These are phyloP conservation scores for Poecilia latipinna DNA, from an alignment of 2,113 vertebrate species.

Conservation along the genomic window DNA sequence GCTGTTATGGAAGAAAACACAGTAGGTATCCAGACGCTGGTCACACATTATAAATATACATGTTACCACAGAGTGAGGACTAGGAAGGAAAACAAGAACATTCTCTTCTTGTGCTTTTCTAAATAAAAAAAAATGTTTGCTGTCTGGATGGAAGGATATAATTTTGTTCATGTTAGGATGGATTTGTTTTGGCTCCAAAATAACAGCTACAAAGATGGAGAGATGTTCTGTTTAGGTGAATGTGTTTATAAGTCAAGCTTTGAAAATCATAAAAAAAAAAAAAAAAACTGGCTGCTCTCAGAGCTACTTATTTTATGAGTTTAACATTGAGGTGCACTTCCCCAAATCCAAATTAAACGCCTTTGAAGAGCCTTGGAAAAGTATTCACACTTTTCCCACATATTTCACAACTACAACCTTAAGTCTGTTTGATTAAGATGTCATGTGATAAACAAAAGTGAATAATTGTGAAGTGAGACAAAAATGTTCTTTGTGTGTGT, in stretches of 20 bases:
- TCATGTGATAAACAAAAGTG: not conserved
- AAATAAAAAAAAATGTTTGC: constrained; percentile 57
- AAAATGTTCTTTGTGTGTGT: not conserved
- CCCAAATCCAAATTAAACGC: not conserved
- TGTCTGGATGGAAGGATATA: constrained; percentile 48
- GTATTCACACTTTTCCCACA: not conserved
- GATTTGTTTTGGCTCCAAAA: constrained; percentile 29
- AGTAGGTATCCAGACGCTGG: constrained; percentile 62
- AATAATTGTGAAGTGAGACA: not conserved
- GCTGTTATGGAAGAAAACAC: constrained; percentile 64
- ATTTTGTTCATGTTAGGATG: constrained; percentile 57
- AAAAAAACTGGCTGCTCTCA: not conserved
- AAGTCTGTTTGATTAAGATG: not conserved
- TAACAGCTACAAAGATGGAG: not conserved
- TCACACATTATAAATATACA: constrained; percentile 76
- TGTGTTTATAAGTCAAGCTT: not conserved
- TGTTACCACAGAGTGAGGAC: constrained; percentile 56
- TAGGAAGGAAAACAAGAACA: constrained; percentile 66
- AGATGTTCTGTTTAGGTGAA: not conserved
- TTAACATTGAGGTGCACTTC: not conserved
- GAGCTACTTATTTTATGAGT: not conserved
- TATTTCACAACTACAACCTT: not conserved
- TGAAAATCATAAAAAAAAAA: not conserved
- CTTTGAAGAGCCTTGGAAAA: not conserved
- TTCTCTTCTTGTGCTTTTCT: constrained; percentile 70